Evolutionary conservation across 2,888 invertebrate genomes (phyloP), one percentile per base, ranked within the genome.

Genomic region (Leptinotarsa haldemani): DNA sequence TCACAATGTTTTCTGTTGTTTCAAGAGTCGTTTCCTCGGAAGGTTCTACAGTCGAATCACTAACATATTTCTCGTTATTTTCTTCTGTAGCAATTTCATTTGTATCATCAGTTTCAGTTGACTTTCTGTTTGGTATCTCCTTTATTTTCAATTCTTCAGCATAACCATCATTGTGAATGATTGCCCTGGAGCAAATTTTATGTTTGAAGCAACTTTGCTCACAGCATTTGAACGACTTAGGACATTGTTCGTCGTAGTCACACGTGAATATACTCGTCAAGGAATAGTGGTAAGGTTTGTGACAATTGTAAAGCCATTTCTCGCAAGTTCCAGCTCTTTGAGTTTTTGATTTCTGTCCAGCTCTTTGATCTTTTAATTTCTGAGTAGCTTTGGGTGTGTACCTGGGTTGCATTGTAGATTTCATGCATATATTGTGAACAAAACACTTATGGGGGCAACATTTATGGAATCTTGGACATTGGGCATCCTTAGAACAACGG

Each of bases 381-480:
- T 40, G 9, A 40, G 9, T 40, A 12, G 40, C 2, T 40, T 40
- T 40, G 40, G 12, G 5, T 16, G 30, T n/a, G 25, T 30, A 12
- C 52, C 30, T 12, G 15, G 50, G 4, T 40, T 40, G 70, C n/a
- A 53, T 22, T 4, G 15, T n/a, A 0, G 70, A 71, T 63, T 48
- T 70, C 16, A 64, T 52, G 50, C 78, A 78, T 4, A 78, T 69
- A 70, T 71, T 78, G 53, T 78, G 78, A 25, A 12, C 18, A 50
- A 78, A 78, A 64, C 78, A 78, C 20, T 65, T 69, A 66, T 78
- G 78, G 4, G 56, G 61, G 48, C 78, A 78, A 18, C 78, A 78
- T 40, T 74, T 74, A 64, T 70, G 76, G 18, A 25, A 53, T 46
- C 13, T n/a, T 1, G 78, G 78, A 30, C 78, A 78, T 40, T 76